Base-by-base conservation (phyloP, 2,113 vertebrate species). In the Garra rufa region DNA sequence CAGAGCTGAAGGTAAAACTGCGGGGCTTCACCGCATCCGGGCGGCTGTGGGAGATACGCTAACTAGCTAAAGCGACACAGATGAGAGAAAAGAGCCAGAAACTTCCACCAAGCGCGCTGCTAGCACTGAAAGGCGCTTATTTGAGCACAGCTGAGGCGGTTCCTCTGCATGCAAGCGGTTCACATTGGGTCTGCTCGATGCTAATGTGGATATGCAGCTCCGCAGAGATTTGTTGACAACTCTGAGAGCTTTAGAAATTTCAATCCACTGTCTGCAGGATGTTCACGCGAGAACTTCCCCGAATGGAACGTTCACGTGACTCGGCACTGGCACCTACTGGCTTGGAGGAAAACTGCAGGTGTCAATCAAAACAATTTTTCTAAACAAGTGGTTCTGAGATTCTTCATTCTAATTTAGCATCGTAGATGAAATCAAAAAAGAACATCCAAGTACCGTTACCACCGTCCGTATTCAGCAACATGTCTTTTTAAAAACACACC, bases 21-120 rank as follows among this genome's bases (percentile, higher is more conserved):
- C 44, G 79, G 48, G 17, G 34, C 24, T 79, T 90, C 77, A 83
- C 81, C 82, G 65, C 94, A 95, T 95, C 91, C 93, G 92, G 92
- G 76, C 88, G 48, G 92, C 91, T 89, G 81, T 52, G 65, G 74
- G 83, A 87, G 85, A 77, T 87, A 83, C n/a, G 59, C 57, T 74
- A 82, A 48, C 65, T 14, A 57, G 52, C 76, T 82, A 81, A 78
- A 63, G 30, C 76, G 63, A 55, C 65, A 74, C 78, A 21, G 41
- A 70, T 26, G 9, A 26, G 71, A 48, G 15, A 34, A 50, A 38
- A 41, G 11, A 70, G 8, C 1, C 11, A 38, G n/a, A 28, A 30
- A 73, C 28, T 13, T 52, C 30, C 46, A 48, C 63, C 9, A 9
- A 43, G 43, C 14, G 38, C 57, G 8, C 6, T 30, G 30, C 24